Percentiles rank a stretch among this genome's conserved stretches.
Evolutionary conservation across 2,113 vertebrate genomes (phyloP).

Genomic region (Genyomyrus donnyi): DNA sequence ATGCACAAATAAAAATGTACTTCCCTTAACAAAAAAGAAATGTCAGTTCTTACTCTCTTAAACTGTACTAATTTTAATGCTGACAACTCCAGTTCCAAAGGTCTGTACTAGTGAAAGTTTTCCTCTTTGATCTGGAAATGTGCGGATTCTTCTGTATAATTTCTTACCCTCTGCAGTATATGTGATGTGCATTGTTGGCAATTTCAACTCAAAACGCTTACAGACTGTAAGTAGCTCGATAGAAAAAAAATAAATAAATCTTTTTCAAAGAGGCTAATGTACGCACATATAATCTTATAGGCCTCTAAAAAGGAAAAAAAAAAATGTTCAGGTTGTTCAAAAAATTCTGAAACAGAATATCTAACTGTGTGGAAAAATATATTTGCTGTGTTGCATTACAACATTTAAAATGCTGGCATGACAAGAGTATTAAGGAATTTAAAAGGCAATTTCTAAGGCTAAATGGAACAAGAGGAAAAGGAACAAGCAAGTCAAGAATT

Average conservation of each 20-base stretch:
- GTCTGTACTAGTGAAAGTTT: neutral
- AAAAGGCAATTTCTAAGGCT: conserved; percentile 1
- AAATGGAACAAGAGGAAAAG: neutral
- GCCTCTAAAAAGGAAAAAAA: neutral
- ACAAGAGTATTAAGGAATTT: conserved; percentile 21
- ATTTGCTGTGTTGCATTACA: neutral
- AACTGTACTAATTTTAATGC: neutral
- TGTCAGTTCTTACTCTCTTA: neutral
- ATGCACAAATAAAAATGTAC: neutral
- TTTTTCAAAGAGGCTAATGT: neutral
- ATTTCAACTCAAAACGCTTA: neutral
- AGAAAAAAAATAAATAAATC: neutral
- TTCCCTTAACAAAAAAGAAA: neutral
- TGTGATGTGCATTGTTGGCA: neutral
- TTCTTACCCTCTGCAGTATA: neutral
- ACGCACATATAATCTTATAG: neutral
- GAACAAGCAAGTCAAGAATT: neutral
- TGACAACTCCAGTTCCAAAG: neutral
- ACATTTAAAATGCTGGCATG: conserved; percentile 17
- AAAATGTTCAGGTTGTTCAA: neutral
- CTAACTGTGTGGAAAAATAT: neutral
- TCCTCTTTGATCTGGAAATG: neutral
- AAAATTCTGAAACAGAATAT: conserved; percentile 5
- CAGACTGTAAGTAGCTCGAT: neutral
- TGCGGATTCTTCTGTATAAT: neutral